Base-by-base conservation (phyloP, 2,113 vertebrate genomes). In the Lagopus leucura region DNA sequence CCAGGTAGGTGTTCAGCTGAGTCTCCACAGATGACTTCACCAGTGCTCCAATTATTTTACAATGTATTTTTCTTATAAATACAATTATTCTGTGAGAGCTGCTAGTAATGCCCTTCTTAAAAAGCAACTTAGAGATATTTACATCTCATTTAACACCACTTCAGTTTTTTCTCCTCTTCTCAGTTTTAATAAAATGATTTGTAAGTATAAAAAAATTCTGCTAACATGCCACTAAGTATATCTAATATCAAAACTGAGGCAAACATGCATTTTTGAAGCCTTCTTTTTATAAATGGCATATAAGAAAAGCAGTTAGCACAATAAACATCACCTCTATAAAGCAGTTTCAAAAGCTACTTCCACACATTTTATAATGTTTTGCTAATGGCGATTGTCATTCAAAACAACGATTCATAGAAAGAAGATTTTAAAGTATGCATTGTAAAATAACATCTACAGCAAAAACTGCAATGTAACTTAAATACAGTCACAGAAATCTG, bases 221-320 rank as follows among this genome's bases (percentile, higher is more conserved):
- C 32, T 72, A 66, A 27, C 18, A 19, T 13, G 34, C 6, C 70
- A 36, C 19, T 43, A 58, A 55, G 61, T 19, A 12, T 45, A 34
- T 30, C 36, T 66, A 45, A 28, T 45, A 34, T 25, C 36, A 77
- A 45, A 28, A 66, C 22, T 8, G 28, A 72, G 24, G n/a, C 30
- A 61, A 88, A 25, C 0, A 0, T 25, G 12, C 27, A 73, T 61
- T 63, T 61, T 67, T 18, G 0, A 63, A 57, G 4, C 24, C 57
- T 2, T 20, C 34, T 8, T 75, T 69, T 80, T 67, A 52, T 21
- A 11, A 57, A 42, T 55, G 27, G 78, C 28, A 13, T 8, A 6
- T 2, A 43, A 48, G 55, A 58, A 74, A 84, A 57, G 8, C 21
- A 11, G 6, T 57, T 45, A 67, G 14, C 21, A 28, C 27, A 88